Base-by-base conservation (phyloP, 2,113 vertebrate genomes). In the Syrrhaptes paradoxus region DNA sequence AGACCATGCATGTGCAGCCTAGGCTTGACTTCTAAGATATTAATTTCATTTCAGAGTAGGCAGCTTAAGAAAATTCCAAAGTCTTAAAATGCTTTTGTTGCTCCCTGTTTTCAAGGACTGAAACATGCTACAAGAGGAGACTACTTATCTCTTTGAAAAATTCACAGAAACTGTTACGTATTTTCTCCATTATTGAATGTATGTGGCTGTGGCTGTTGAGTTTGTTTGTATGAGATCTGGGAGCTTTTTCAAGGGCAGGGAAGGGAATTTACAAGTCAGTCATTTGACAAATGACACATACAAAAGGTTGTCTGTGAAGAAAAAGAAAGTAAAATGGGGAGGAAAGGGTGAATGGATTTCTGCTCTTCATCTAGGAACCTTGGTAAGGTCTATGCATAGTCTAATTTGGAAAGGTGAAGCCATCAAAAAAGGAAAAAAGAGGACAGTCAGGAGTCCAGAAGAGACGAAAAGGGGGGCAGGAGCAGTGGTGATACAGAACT, bases 121-220 rank as follows among this genome's bases (percentile, higher is more conserved):
- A 95, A 96, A 86, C 45, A 67, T 7, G 4, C 46, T 68, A 75
- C 11, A 17, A 79, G 58, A 73, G 0, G 1, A 93, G 81, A 66
- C 61, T 75, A 76, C 25, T 68, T 46, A 77, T 31, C 7, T 83
- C 79, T 63, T 88, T 3, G 16, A 65, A 46, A 4, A 57, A 89
- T 45, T 46, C 65, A 78, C 61, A 71, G 78, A 96, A 94, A 66
- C 17, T 63, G 24, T 46, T 34, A 46, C 0, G 2, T 36, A 71
- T 67, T 80, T 93, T 95, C 65, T 89, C 82, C 51, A 88, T 45
- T 81, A 91, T 87, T 89, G 88, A 95, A 72, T 65, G 26, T 79
- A 49, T 10, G 9, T 59, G 29, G 19, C 46, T 46, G 8, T 31
- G 29, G 19, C 46, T 46, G 7, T n/a, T 62, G 54, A 18, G 14